Percentiles rank a stretch among this genome's conserved stretches.
phyloP scores from a whole-genome alignment of 2,888 invertebrate genomes.

The Cephalotes varians region DNA sequence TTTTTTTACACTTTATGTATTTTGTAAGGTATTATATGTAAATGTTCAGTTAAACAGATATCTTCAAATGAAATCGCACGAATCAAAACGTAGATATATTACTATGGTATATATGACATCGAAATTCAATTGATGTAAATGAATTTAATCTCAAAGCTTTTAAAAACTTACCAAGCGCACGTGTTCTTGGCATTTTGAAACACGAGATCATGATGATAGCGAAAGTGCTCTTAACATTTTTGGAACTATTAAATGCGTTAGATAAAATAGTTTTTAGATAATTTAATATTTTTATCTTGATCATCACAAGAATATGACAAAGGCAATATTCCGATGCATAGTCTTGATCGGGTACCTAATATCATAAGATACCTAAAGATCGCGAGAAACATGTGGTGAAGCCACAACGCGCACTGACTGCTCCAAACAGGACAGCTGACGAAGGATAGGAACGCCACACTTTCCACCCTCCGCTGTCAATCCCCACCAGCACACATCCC shows the following conservation, averaged over 20 bases:
- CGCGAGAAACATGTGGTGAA: slow-evolving; percentile 82
- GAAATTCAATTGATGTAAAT: neutral
- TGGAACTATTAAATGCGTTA: neutral
- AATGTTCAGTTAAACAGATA: neutral
- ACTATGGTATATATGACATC: neutral
- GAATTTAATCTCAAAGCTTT: neutral
- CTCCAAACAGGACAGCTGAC: slow-evolving; percentile 82
- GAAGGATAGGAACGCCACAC: slow-evolving; percentile 74
- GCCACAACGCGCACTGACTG: slow-evolving; percentile 82
- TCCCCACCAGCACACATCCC: slow-evolving; percentile 32
- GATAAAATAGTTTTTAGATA: neutral
- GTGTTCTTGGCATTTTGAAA: neutral
- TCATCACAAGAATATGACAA: neutral
- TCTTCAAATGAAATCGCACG: neutral
- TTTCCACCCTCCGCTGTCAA: slow-evolving; percentile 61
- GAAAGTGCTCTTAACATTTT: neutral
- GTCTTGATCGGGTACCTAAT: neutral
- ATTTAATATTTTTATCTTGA: neutral
- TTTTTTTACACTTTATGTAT: neutral
- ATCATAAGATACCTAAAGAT: slow-evolving; percentile 17
- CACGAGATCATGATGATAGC: neutral
- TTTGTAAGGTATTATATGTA: neutral
- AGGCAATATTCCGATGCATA: neutral
- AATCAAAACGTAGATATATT: neutral
- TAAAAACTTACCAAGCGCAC: slow-evolving; percentile 18